These are phyloP conservation scores for Lordiphosa mommai DNA, from an alignment of 1,140 invertebrate species.

Conservation along the genomic window DNA sequence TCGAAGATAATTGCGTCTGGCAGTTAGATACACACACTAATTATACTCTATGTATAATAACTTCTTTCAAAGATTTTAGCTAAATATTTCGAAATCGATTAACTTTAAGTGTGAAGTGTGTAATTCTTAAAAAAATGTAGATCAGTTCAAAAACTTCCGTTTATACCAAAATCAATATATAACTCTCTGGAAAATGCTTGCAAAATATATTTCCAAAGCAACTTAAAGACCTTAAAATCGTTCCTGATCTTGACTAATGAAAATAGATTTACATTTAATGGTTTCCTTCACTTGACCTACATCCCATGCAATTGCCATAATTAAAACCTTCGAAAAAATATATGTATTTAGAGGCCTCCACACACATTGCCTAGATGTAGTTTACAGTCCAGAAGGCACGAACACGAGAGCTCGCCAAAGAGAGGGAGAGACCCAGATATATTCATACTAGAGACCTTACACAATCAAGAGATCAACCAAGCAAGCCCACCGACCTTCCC, in stretches of 20 bases:
- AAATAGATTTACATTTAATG: constrained; percentile 18
- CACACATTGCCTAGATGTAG: constrained; percentile 19
- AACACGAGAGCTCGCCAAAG: constrained; percentile 17
- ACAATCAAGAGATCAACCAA: constrained; percentile 59
- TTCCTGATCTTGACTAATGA: constrained; percentile 37
- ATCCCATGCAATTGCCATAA: constrained; percentile 53
- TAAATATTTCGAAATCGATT: too few species aligned
- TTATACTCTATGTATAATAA: too few species aligned
- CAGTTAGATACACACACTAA: too few species aligned
- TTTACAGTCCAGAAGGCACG: constrained; percentile 75
- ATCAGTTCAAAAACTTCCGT: too few species aligned
- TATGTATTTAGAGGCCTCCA: constrained; percentile 3
- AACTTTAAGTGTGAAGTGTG: too few species aligned
- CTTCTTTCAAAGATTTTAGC: too few species aligned
- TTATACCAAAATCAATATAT: too few species aligned
- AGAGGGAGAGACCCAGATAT: constrained; percentile 1
- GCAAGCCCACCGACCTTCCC: constrained; percentile 28
- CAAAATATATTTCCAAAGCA: not conserved
- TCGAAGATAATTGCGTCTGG: too few species aligned
- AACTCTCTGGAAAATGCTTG: not conserved
- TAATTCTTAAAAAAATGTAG: too few species aligned
- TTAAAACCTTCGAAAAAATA: constrained; percentile 61
- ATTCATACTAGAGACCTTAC: constrained; percentile 54
- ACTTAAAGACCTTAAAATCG: constrained; percentile 12
- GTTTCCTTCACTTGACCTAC: constrained; percentile 56